These are phyloP conservation scores for Oryctes rhinoceros DNA, from an alignment of 1,140 invertebrate species.

Conservation along the genomic window DNA sequence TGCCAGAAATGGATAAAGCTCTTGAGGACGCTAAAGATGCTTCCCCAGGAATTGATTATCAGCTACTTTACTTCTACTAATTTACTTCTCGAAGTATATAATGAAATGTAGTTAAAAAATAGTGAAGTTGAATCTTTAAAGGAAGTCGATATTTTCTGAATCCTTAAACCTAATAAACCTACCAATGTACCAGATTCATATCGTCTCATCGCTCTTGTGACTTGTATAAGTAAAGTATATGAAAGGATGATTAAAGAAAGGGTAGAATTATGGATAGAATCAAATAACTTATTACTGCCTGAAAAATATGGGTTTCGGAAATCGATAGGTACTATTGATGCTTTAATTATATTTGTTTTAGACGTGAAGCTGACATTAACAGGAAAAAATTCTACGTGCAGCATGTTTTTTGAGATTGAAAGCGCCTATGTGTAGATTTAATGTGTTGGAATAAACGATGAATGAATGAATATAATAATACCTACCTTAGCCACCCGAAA, in stretches of 20 bases:
- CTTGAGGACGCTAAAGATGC: no score
- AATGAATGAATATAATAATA: conserved; percentile 9
- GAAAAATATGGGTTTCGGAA: conserved; percentile 39
- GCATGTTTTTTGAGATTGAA: conserved; percentile 30
- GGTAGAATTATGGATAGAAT: conserved; percentile 41
- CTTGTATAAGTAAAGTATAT: neutral
- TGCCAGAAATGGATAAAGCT: no score
- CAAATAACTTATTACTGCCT: conserved; percentile 24
- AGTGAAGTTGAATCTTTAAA: conserved; percentile 2
- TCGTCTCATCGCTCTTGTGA: conserved; percentile 39
- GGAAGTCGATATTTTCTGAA: neutral
- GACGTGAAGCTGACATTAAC: conserved; percentile 25
- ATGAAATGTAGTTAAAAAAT: conserved; percentile 7
- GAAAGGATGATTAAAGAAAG: conserved; percentile 41
- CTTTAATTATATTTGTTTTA: conserved; percentile 6
- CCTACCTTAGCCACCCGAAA: neutral
- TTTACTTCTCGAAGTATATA: neutral
- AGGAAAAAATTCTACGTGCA: neutral
- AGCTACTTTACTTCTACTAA: no score
- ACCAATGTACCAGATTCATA: conserved; percentile 20
- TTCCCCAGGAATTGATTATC: conserved; percentile 17
- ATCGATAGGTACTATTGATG: conserved; percentile 19
- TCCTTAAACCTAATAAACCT: neutral
- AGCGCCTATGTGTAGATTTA: conserved; percentile 26
- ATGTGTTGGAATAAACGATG: neutral